These are phyloP conservation scores for Cisticola juncidis DNA, from an alignment of 2,113 vertebrate genomes.

Conservation along the genomic window DNA sequence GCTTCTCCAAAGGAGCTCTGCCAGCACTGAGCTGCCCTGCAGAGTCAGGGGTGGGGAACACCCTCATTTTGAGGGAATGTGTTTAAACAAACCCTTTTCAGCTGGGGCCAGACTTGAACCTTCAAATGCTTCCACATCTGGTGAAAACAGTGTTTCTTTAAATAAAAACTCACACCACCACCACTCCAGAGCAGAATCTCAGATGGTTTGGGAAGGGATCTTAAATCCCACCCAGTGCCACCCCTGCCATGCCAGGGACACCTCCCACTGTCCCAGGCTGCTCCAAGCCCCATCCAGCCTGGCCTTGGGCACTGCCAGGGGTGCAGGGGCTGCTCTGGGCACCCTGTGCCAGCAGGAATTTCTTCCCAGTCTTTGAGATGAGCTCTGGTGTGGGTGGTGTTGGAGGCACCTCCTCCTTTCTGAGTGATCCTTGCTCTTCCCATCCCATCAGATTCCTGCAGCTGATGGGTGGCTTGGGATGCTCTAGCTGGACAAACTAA, in stretches of 20 bases:
- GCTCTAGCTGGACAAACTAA: neutral
- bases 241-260: neutral
- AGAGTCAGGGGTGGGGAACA: neutral
- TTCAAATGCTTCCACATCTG: neutral
- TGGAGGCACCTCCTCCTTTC: neutral
- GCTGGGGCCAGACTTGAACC: neutral
- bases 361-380: too few species aligned
- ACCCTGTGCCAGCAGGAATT: neutral
- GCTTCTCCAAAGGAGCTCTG: neutral
- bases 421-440: neutral
- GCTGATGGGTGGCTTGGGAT: neutral
- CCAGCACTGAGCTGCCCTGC: neutral
- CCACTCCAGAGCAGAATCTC: neutral
- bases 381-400: neutral
- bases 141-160: neutral
- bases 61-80: neutral
- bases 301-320: neutral
- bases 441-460: neutral
- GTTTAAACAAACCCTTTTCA: neutral
- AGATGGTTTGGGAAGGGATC: neutral
- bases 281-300: neutral
- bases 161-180: neutral
- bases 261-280: fast-evolving
- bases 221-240: neutral
- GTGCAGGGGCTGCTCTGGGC: neutral